A percentile compares a stretch with the other conserved stretches of the same genome.
Evolutionary conservation across 2,797 vertebrate species (phyloP).

Genomic region (Poecilia wingei): DNA sequence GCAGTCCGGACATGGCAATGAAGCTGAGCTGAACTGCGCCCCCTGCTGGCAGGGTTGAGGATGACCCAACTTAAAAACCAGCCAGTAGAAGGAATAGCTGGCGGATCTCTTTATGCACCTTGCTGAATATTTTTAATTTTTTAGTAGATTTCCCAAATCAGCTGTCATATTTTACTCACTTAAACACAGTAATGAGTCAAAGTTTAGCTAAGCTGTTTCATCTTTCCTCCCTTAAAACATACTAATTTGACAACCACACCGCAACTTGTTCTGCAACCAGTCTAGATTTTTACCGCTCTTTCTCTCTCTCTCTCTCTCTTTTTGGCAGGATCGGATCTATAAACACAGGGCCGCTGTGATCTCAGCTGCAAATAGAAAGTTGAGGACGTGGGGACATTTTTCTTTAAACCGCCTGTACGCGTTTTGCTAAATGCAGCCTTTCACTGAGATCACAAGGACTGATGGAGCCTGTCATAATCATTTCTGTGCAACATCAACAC

Average conservation of each 20-base stretch:
- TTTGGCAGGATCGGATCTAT: conserved; percentile 41
- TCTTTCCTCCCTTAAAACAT: conserved; percentile 16
- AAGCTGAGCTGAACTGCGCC: conserved; percentile 67
- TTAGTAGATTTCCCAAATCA: background rate
- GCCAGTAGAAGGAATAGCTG: background rate
- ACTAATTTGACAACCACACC: conserved; percentile 30
- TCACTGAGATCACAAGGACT: conserved; percentile 67
- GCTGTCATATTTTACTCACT: conserved; percentile 9
- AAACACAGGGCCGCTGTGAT: conserved; percentile 57
- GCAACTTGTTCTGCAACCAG: conserved; percentile 30
- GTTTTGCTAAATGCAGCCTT: conserved; percentile 63
- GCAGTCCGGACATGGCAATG: conserved; percentile 72
- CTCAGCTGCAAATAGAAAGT: conserved; percentile 65
- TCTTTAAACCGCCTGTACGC: conserved; percentile 47
- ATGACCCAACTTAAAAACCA: background rate
- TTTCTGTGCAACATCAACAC: conserved; percentile 76
- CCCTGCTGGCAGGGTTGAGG: conserved; percentile 73
- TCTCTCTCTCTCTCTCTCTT: conserved; percentile 26
- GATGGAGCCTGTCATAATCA: conserved; percentile 74
- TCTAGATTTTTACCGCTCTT: conserved; percentile 30
- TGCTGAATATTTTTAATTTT: conserved; percentile 4
- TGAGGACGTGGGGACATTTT: conserved; percentile 44
- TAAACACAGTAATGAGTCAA: conserved; percentile 2
- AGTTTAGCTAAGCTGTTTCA: background rate
- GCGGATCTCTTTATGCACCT: background rate